phyloP scores from a whole-genome alignment of 2,888 invertebrate species.

The Patella pellucida region DNA sequence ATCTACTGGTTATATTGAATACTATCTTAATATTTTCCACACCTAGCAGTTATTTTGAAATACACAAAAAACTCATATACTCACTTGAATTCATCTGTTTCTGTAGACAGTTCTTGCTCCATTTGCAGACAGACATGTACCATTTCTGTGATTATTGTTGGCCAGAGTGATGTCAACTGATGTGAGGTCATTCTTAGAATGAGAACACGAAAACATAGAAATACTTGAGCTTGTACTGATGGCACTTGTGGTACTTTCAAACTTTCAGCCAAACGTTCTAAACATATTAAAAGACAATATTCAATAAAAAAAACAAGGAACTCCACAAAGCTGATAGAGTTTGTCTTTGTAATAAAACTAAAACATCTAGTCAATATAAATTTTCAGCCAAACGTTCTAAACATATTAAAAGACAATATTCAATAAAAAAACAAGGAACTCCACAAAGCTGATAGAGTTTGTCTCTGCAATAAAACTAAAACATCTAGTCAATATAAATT shows the following conservation, averaged over 20 bases:
- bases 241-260: constrained; percentile 82
- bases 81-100: constrained; percentile 84
- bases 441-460: neutral
- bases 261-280: constrained; percentile 88
- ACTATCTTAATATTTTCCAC: no score
- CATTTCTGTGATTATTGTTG: constrained; percentile 90
- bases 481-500: no score
- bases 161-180: constrained; percentile 90
- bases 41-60: no score
- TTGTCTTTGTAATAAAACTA: no score
- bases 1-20: no score
- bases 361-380: no score
- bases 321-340: neutral
- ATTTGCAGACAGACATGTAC: constrained; percentile 89
- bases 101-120: constrained; percentile 85
- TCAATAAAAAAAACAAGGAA: neutral
- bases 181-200: constrained; percentile 86
- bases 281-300: constrained; percentile 27
- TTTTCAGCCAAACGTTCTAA: constrained; percentile 85
- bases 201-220: constrained; percentile 88
- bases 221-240: constrained; percentile 86
- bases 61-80: constrained; percentile 32
- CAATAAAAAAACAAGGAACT: neutral
- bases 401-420: constrained; percentile 26
- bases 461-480: no score